These are phyloP conservation scores for Dryobotodes eremita DNA, from an alignment of 2,888 invertebrate genomes.

Conservation along the genomic window DNA sequence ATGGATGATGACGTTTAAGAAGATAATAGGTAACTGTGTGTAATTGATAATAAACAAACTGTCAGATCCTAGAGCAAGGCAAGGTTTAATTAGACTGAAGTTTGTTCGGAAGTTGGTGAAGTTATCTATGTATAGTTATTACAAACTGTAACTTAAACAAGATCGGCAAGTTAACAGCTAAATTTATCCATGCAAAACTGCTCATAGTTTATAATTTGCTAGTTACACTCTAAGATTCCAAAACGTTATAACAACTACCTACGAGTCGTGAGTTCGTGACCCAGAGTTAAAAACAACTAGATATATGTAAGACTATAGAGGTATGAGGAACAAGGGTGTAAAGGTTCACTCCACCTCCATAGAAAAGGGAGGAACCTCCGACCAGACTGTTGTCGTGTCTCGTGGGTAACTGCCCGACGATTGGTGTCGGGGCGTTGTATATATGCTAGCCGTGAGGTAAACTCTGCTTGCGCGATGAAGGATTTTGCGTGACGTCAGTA, in stretches of 20 bases:
- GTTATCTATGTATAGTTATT: background rate
- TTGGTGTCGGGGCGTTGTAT: too few relatives aligned
- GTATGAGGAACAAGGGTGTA: too few relatives aligned
- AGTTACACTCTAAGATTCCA: background rate
- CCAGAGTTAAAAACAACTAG: background rate
- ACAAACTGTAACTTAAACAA: background rate
- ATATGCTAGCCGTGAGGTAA: too few relatives aligned
- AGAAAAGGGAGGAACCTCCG: too few relatives aligned
- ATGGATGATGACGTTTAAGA: background rate
- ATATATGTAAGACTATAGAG: background rate
- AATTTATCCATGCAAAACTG: background rate
- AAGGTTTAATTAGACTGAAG: background rate
- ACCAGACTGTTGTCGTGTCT: too few relatives aligned
- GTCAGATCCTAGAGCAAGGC: background rate
- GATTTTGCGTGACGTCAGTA: too few relatives aligned
- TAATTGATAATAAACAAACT: background rate
- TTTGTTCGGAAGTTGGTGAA: background rate
- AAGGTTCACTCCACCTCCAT: too few relatives aligned
- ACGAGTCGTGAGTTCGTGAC: background rate
- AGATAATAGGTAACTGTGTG: background rate
- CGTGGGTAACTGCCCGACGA: too few relatives aligned
- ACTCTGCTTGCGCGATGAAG: too few relatives aligned
- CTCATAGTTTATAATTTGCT: background rate
- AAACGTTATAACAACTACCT: conserved; percentile 1
- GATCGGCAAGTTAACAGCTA: background rate